phyloP scores from a whole-genome alignment of 1,140 invertebrate genomes.

The Vollenhovia emeryi region DNA sequence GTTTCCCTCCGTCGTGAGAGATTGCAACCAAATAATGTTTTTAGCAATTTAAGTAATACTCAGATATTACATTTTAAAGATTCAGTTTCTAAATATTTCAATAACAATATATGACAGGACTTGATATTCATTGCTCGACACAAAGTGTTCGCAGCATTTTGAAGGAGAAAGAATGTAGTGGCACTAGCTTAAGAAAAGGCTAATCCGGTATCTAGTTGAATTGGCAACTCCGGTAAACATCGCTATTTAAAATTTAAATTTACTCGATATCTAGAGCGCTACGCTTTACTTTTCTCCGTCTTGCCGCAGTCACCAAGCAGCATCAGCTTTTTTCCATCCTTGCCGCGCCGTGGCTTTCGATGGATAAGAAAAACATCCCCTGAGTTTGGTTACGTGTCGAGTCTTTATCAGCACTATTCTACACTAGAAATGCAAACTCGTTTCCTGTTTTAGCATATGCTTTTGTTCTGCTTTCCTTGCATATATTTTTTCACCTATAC shows the following conservation, averaged over 20 bases:
- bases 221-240: slow-evolving; percentile 66
- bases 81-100: background rate
- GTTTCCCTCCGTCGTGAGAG: background rate
- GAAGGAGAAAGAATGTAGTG: background rate
- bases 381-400: slow-evolving; percentile 65
- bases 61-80: background rate
- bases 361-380: slow-evolving; percentile 69
- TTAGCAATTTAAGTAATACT: background rate
- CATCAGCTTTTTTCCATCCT: slow-evolving; percentile 48
- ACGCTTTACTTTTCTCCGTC: slow-evolving; percentile 42
- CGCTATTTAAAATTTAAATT: slow-evolving; percentile 77
- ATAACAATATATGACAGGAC: background rate
- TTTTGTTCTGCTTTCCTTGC: background rate
- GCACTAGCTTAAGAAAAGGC: slow-evolving; percentile 57
- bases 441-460: slow-evolving; percentile 43
- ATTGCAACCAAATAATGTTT: background rate
- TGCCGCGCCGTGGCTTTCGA: slow-evolving; percentile 54
- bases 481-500: background rate
- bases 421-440: slow-evolving; percentile 33
- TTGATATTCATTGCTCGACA: background rate
- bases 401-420: slow-evolving; percentile 62
- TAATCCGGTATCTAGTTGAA: slow-evolving; percentile 70
- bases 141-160: background rate
- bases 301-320: slow-evolving; percentile 25
- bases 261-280: slow-evolving; percentile 64